These are phyloP conservation scores for Danio albolineatus DNA, from an alignment of 2,797 vertebrate genomes.

Conservation along the genomic window DNA sequence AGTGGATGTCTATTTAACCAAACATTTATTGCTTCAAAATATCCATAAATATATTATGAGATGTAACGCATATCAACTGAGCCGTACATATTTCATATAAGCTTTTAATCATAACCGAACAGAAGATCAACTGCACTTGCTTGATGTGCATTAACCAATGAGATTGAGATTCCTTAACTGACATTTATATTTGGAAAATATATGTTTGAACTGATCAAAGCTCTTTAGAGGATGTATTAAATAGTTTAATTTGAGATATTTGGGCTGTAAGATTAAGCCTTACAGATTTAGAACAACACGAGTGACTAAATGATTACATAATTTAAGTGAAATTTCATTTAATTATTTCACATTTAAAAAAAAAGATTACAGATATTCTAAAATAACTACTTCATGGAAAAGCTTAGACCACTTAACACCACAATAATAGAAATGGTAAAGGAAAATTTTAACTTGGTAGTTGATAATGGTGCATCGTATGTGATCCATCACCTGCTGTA, in stretches of 20 bases:
- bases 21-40: background rate
- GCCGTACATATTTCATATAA: background rate
- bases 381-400: background rate
- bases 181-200: no score
- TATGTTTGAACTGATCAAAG: no score
- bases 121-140: background rate
- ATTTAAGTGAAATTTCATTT: background rate
- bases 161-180: no score
- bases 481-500: background rate
- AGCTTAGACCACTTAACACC: background rate
- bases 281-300: background rate
- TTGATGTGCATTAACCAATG: background rate
- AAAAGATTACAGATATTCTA: background rate
- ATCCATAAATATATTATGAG: constrained; percentile 1
- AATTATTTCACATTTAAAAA: no score
- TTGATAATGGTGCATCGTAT: background rate
- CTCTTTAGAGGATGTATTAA: no score
- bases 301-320: background rate
- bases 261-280: background rate
- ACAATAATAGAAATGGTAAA: background rate
- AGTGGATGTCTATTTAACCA: background rate
- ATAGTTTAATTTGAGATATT: background rate
- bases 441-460: background rate
- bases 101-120: background rate
- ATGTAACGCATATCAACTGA: background rate